Percentiles rank a stretch among this genome's conserved stretches.
Conservation (phyloP, 2,888 invertebrate genomes). For the Seira sanloemensis region DNA sequence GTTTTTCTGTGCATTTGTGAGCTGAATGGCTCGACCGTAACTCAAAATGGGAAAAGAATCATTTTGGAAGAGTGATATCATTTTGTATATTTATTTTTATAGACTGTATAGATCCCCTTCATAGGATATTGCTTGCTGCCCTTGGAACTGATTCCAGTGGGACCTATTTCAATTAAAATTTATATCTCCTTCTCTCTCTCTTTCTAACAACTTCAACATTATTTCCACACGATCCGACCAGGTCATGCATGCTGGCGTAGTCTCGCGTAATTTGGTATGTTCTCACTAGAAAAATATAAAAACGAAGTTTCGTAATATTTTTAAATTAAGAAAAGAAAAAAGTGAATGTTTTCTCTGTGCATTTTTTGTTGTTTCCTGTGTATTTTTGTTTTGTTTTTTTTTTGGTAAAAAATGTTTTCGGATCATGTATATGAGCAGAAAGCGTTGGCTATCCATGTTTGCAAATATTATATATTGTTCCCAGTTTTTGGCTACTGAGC, state of each 20-base stretch:
- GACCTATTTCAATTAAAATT: conserved; percentile 64
- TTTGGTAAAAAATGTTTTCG: too few species aligned
- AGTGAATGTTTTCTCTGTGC: conserved; percentile 45
- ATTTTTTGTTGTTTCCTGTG: conserved; percentile 12
- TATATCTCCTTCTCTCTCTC: conserved; percentile 62
- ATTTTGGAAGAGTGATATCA: conserved; percentile 42
- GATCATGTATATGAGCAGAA: too few species aligned
- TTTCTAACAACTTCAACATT: conserved; percentile 66
- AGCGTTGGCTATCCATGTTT: too few species aligned
- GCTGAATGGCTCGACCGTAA: background rate
- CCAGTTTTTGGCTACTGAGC: too few species aligned
- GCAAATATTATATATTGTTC: too few species aligned
- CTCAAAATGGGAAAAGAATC: background rate
- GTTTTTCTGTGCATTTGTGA: background rate
- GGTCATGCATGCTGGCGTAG: conserved; percentile 72
- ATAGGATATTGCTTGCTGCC: conserved; percentile 66
- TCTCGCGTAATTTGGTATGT: conserved; percentile 72
- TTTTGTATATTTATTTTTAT: conserved; percentile 58
- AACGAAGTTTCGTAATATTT: conserved; percentile 58
- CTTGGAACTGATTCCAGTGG: conserved; percentile 66
- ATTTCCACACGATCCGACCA: conserved; percentile 66
- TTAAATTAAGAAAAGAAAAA: conserved; percentile 7
- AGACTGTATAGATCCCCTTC: conserved; percentile 64
- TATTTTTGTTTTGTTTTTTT: background rate
- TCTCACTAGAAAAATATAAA: too few species aligned